Base-by-base conservation (phyloP, 2,113 vertebrate genomes). In the Nestor notabilis region DNA sequence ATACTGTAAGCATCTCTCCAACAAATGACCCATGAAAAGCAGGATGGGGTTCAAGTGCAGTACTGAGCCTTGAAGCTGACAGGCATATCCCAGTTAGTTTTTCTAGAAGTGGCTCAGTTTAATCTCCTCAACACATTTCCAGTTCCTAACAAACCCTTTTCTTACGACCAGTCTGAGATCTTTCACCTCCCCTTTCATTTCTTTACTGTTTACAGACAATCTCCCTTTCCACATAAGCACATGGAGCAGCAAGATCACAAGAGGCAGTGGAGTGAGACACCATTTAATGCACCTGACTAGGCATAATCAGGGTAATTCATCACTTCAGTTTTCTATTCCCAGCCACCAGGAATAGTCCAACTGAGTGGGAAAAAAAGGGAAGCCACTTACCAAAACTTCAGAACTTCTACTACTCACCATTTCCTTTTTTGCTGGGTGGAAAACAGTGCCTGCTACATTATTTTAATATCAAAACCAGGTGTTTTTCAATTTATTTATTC, bases 291-390 rank as follows among this genome's bases (percentile, higher is more conserved):
- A 94, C 95, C 94, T 95, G 95, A 96, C 95, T 77, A 56, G 72
- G 84, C 87, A 96, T 93, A 96, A 96, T 90, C 95, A 94, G 96
- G 91, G 74, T 49, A 81, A 97, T 97, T 83, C 89, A 93, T 97
- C 95, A 96, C 84, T 91, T 94, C 61, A 61, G 69, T 47, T 97
- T 96, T 89, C 87, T 72, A 46, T 68, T 88, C 72, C 41, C 55
- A 86, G 55, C 8, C 61, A 90, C 66, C 8, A 85, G 37, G 49
- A 95, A 85, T 8, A 93, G 89, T 68, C 64, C 72, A 90, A 68
- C 63, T 58, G 60, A 84, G 53, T 28, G 16, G 41, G 41, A 77
- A 83, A 83, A 91, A 87, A 79, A 23, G 61, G 52, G 35, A 89
- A 96, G 56, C 55, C 15, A 35, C 39, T 66, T 28, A 47, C 7